Conservation (phyloP, 37 sponge, comb jelly and placozoan genomes). For the Halisarca cf. caerulea region DNA sequence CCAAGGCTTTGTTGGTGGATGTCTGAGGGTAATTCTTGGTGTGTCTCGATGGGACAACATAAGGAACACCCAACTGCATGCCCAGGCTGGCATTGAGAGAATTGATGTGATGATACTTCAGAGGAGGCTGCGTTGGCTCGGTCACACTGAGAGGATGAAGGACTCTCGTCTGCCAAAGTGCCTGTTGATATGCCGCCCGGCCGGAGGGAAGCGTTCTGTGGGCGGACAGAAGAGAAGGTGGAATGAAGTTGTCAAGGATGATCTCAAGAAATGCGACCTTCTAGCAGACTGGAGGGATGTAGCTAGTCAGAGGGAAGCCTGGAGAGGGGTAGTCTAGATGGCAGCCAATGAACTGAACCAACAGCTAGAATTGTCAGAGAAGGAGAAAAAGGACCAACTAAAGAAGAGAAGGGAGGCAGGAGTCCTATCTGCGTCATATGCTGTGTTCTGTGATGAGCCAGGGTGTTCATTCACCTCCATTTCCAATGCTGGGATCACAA, state of each 20-base stretch:
- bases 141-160: background rate
- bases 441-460: background rate
- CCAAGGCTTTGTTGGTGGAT: background rate
- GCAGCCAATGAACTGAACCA: background rate
- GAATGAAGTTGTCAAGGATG: background rate
- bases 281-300: background rate
- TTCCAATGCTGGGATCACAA: background rate
- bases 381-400: background rate
- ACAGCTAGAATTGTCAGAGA: background rate
- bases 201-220: background rate
- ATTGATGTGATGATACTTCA: background rate
- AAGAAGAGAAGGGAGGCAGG: background rate
- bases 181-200: background rate
- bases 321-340: background rate
- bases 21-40: background rate
- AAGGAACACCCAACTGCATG: background rate
- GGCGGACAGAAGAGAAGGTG: conserved; percentile 8
- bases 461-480: background rate
- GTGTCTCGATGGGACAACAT: background rate
- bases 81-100: background rate
- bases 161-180: background rate
- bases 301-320: background rate
- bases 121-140: background rate
- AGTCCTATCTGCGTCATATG: background rate
- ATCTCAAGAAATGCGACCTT: background rate